These are phyloP conservation scores for Psittacus erithacus DNA, from an alignment of 2,113 vertebrate species.

Conservation along the genomic window DNA sequence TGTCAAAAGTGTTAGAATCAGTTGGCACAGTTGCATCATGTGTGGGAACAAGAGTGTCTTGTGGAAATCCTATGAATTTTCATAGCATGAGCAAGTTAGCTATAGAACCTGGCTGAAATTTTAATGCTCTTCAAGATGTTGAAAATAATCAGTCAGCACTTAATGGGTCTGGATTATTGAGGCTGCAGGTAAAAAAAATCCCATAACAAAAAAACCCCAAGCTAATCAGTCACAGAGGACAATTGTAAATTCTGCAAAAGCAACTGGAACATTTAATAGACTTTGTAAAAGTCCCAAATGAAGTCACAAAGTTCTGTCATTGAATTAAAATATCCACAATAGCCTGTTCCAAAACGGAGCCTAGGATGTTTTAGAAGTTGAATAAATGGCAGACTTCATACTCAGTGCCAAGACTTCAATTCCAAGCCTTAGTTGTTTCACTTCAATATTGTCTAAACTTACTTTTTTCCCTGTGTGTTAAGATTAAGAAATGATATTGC, in stretches of 20 bases:
- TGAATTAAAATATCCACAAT: constrained; percentile 48
- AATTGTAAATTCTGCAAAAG: constrained; percentile 37
- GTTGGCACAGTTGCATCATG: not conserved
- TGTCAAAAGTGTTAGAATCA: constrained; percentile 30
- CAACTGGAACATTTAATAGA: constrained; percentile 44
- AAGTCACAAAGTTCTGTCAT: constrained; percentile 5
- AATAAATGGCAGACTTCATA: not conserved
- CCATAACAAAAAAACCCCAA: not conserved
- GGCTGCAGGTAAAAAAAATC: not conserved
- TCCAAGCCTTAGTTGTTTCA: constrained; percentile 22
- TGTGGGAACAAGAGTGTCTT: not conserved
- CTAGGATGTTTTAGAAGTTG: not conserved
- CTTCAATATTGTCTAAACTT: constrained; percentile 51
- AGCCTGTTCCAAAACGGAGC: not conserved
- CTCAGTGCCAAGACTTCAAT: constrained; percentile 28
- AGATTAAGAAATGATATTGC: constrained; percentile 34
- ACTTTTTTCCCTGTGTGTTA: not conserved
- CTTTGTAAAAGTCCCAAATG: not conserved
- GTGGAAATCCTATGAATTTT: constrained; percentile 44
- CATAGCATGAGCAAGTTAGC: not conserved
- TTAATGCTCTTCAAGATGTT: not conserved
- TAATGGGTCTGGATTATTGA: not conserved
- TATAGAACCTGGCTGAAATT: constrained; percentile 13
- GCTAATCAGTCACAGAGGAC: not conserved
- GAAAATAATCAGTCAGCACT: not conserved